phyloP scores from a whole-genome alignment of 2,113 vertebrate species.

The Hippocampus zosterae region DNA sequence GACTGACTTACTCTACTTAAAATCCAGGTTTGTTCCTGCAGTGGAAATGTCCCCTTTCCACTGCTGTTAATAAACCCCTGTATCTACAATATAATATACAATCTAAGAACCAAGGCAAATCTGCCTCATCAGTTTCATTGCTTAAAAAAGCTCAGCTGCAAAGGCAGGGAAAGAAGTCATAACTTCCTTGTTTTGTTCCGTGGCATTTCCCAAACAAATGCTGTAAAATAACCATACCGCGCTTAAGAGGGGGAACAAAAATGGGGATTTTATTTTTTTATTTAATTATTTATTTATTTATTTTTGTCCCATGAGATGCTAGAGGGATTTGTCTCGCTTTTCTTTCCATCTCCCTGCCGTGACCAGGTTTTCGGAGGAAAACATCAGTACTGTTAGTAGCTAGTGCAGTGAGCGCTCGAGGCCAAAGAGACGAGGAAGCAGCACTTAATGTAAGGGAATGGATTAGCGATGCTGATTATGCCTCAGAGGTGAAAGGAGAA shows the following conservation, averaged over 20 bases:
- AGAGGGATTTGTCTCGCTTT: constrained; percentile 55
- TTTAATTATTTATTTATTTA: constrained; percentile 34
- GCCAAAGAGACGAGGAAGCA: constrained; percentile 56
- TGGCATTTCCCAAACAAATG: constrained; percentile 58
- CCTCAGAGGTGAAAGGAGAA: constrained; percentile 57
- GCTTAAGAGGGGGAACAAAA: constrained; percentile 55
- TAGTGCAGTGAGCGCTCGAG: constrained; percentile 47
- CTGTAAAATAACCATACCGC: constrained; percentile 52
- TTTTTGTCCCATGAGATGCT: constrained; percentile 42
- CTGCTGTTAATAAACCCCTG: constrained; percentile 8
- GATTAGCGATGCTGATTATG: constrained; percentile 67
- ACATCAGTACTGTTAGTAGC: constrained; percentile 56
- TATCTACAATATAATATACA: no score
- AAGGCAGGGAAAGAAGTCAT: constrained; percentile 35
- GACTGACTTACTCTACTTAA: no score
- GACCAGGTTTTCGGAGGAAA: constrained; percentile 54
- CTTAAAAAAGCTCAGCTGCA: constrained; percentile 49
- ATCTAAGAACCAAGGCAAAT: constrained; percentile 33
- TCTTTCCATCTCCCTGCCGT: constrained; percentile 50
- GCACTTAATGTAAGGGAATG: constrained; percentile 66
- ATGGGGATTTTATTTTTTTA: constrained; percentile 46
- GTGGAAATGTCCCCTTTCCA: background rate
- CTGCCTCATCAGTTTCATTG: constrained; percentile 26
- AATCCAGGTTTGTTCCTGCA: background rate
- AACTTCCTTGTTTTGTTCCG: constrained; percentile 58